Evolutionary conservation across 2,888 invertebrate species (phyloP), one percentile per base, ranked within the genome.

Genomic region (Napeogenes inachia): DNA sequence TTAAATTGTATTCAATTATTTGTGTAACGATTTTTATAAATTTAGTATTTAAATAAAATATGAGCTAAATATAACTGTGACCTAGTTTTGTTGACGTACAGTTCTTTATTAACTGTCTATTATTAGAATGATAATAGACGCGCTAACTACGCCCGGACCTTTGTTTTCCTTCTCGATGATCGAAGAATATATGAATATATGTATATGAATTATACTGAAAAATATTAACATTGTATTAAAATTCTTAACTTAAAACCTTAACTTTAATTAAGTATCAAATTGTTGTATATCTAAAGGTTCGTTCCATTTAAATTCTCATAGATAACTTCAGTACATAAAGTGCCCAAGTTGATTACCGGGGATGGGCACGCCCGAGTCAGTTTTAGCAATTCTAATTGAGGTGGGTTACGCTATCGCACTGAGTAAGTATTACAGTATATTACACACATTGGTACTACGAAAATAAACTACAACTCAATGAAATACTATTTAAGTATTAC

Each of bases 381-480:
- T 61, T 68, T 70, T 70, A 66, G 66, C 68, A 68, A 66, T 66
- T 68, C 70, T 70, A 69, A 68, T 70, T 61, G 64, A 64, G 64
- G 57, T 54, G 47, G 55, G 57, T 59, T 57, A 61, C 59, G 56
- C 61, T 61, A 66, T 66, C 61, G 42, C 60, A 60, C 53, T 61
- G 55, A 50, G 30, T 30, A 30, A 3, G 6, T 30, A 50, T 50
- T 46, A 56, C 53, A 45, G 56, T 55, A 13, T 47, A 42, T 50
- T 54, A 13, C 33, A 0, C 42, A 42, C 42, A 42, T 42, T 12
- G 10, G 42, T 10, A 42, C 42, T 42, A 10, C 8, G 42, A 10
- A 10, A 54, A 42, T 6, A 42, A 42, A 42, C 38, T 6, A 38
- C 10, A 12, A 42, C 42, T 42, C 42, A 42, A 42, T 42, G 42